Percentiles rank a stretch among this genome's conserved stretches.
Conservation (phyloP, 2,113 vertebrate genomes). For the Ictidomys tridecemlineatus region DNA sequence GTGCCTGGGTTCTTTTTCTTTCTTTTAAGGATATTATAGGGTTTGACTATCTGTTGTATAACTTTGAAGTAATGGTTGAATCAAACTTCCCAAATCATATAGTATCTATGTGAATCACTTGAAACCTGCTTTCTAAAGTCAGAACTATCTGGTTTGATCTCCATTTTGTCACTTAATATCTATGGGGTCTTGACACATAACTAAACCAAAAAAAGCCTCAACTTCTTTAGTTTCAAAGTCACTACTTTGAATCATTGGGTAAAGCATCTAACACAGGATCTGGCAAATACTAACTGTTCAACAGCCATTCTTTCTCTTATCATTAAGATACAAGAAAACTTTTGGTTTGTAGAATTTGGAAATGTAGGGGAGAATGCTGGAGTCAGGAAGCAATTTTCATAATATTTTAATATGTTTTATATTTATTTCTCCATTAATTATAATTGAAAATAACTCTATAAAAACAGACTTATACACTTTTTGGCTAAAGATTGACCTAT, state of each 20-base stretch:
- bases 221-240: not conserved
- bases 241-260: not conserved
- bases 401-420: not conserved
- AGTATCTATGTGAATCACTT: not conserved
- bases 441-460: not conserved
- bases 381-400: not conserved
- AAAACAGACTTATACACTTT: not conserved
- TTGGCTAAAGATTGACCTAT: not conserved
- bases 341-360: not conserved
- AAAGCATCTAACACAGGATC: not conserved
- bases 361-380: not conserved
- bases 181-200: not conserved
- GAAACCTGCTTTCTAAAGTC: not conserved
- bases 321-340: not conserved
- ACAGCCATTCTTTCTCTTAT: not conserved
- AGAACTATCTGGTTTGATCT: not conserved
- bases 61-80: not conserved
- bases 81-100: not conserved
- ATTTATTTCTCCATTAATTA: not conserved
- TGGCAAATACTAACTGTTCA: not conserved
- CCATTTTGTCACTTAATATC: not conserved
- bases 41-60: not conserved
- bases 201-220: not conserved
- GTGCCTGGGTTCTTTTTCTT: not conserved
- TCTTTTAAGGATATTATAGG: not conserved